These are phyloP conservation scores for Eleginops maclovinus DNA, from an alignment of 2,113 vertebrate species.

Conservation along the genomic window DNA sequence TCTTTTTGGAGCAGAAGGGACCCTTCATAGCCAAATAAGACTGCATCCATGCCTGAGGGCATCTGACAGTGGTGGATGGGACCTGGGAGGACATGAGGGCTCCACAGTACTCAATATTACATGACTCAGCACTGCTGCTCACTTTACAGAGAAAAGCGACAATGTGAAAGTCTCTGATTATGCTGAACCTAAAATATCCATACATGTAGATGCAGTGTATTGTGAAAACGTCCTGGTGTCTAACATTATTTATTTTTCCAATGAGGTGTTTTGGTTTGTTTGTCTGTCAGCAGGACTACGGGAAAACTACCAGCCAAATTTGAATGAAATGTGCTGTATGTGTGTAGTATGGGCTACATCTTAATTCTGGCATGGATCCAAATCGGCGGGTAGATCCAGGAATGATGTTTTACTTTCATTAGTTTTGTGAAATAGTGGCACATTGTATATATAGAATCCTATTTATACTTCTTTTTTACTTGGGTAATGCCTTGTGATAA, in stretches of 20 bases:
- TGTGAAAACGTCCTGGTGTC: neutral
- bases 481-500: no score
- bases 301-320: no score
- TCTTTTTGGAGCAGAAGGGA: conserved; percentile 32
- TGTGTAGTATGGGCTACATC: no score
- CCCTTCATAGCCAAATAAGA: conserved; percentile 45
- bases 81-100: conserved; percentile 31
- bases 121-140: conserved; percentile 36
- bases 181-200: neutral
- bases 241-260: neutral
- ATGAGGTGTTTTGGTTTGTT: no score
- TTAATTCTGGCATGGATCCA: no score
- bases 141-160: conserved; percentile 7
- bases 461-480: no score
- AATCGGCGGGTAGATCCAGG: no score
- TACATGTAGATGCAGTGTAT: neutral
- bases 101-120: conserved; percentile 58
- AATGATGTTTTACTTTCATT: no score
- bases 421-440: no score
- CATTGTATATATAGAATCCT: no score
- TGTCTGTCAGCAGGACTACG: no score
- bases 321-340: no score
- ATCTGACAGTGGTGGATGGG: conserved; percentile 44
- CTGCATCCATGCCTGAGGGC: conserved; percentile 45
- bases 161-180: conserved; percentile 10